Percentiles rank a stretch among this genome's conserved stretches.
Evolutionary conservation across 2,797 vertebrate species (phyloP).

Genomic region (Schizopygopsis malacanthus): DNA sequence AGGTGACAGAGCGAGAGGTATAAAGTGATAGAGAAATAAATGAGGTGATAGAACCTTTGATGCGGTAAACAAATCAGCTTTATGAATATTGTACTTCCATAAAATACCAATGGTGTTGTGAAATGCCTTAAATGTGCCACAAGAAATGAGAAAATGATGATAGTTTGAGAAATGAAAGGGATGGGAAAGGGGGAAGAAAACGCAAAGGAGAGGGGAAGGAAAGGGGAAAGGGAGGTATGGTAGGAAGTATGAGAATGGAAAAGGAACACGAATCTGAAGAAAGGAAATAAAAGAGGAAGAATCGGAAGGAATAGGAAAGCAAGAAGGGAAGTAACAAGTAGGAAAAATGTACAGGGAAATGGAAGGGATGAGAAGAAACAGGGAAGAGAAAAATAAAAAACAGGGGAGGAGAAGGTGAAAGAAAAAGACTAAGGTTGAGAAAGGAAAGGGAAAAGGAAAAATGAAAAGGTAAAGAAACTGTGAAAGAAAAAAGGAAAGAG

Average conservation of each 20-base stretch:
- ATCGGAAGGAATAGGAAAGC: background rate
- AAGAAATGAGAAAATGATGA: background rate
- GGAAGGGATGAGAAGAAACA: background rate
- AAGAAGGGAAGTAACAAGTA: background rate
- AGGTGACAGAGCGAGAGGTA: background rate
- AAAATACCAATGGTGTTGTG: background rate
- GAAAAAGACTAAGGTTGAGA: background rate
- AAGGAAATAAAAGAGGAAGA: background rate
- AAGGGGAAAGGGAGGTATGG: background rate
- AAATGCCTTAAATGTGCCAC: background rate
- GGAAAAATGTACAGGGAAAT: background rate
- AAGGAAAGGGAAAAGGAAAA: background rate
- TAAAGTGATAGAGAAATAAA: conserved; percentile 18
- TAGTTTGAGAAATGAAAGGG: background rate
- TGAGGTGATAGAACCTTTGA: conserved; percentile 1
- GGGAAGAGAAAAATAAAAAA: background rate
- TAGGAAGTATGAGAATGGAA: background rate
- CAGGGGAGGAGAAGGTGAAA: background rate
- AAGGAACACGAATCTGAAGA: background rate
- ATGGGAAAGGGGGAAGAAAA: background rate
- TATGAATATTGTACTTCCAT: conserved; percentile 2
- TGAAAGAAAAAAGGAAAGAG: background rate
- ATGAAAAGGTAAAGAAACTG: background rate
- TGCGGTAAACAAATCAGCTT: conserved; percentile 27
- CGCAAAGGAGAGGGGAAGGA: background rate